Base-by-base conservation (phyloP, 2,113 vertebrate species). In the Ibidorhyncha struthersii region DNA sequence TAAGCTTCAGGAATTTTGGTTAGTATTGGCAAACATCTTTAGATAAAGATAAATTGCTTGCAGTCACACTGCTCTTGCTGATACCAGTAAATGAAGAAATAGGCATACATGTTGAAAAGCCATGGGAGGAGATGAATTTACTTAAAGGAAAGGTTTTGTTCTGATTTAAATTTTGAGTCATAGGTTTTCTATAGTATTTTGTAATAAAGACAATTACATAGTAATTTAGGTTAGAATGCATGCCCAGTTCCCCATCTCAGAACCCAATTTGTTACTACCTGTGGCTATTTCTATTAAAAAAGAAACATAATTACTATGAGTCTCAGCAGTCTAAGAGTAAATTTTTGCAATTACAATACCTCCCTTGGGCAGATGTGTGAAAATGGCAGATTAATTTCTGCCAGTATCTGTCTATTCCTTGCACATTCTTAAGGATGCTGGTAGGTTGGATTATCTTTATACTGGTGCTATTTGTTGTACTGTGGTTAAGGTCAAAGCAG, bases 281-380 rank as follows among this genome's bases (percentile, higher is more conserved):
- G 98, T 98, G 98, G 98, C 98, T 98, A 98, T 98, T 98, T 98
- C 97, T 98, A 98, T 98, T 98, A 93, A 97, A 98, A 98, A 98
- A 95, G 95, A 97, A 98, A 93, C 96, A 97, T 98, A 98, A 98
- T 98, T 98, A 97, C 95, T 97, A 97, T 93, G 97, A 98, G 97
- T 98, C 98, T 98, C 98, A 98, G 98, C 98, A 98, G 98, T 98
- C 96, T 96, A 98, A 95, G 91, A 98, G 97, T 98, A 98, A 97
- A 97, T 98, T 98, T 98, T 98, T 98, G 96, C 97, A 98, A 98
- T 98, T 98, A 98, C 97, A 97, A 97, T 98, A 94, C 98, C 96
- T 97, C 98, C 98, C 98, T 98, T 98, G 97, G 98, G 98, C 97
- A 97, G 97, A 97, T 98, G 95, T 98, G 96, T 98, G 97, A 98